Percentiles rank a stretch among this genome's conserved stretches.
Evolutionary conservation across 2,797 vertebrate species (phyloP).

Genomic region (Phoeniculus purpureus): DNA sequence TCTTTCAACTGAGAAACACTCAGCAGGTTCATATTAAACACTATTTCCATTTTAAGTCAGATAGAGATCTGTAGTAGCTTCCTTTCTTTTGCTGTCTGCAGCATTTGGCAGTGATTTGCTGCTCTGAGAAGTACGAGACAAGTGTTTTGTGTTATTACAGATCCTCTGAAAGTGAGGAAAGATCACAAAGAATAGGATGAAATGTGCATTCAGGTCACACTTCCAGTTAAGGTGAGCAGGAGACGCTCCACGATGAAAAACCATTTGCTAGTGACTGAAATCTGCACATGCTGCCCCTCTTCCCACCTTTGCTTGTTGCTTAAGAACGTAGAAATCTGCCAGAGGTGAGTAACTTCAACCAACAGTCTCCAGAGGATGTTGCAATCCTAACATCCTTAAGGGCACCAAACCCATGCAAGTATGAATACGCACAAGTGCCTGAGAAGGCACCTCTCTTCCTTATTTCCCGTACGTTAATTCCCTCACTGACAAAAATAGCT

Average conservation of each 20-base stretch:
- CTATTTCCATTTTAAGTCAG: neutral
- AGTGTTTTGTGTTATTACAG: fast-evolving
- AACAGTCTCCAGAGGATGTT: constrained; percentile 6
- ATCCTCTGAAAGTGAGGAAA: neutral
- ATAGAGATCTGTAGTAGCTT: neutral
- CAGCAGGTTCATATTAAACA: neutral
- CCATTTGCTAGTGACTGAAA: neutral
- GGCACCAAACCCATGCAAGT: neutral
- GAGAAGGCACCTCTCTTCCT: neutral
- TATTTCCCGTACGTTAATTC: constrained; percentile 37
- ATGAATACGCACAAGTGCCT: constrained; percentile 5
- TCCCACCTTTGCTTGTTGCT: neutral
- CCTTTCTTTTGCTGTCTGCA: neutral
- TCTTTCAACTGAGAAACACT: neutral
- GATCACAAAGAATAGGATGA: neutral
- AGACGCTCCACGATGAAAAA: neutral
- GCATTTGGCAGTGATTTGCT: neutral
- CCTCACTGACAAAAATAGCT: constrained; percentile 23
- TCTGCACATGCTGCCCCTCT: neutral
- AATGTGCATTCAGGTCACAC: neutral
- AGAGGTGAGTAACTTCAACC: neutral
- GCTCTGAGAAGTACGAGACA: neutral
- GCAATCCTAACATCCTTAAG: neutral
- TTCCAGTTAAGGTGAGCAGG: neutral
- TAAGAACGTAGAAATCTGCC: neutral